phyloP scores from a whole-genome alignment of 2,888 invertebrate species.

The Alloscopus bannaensis region DNA sequence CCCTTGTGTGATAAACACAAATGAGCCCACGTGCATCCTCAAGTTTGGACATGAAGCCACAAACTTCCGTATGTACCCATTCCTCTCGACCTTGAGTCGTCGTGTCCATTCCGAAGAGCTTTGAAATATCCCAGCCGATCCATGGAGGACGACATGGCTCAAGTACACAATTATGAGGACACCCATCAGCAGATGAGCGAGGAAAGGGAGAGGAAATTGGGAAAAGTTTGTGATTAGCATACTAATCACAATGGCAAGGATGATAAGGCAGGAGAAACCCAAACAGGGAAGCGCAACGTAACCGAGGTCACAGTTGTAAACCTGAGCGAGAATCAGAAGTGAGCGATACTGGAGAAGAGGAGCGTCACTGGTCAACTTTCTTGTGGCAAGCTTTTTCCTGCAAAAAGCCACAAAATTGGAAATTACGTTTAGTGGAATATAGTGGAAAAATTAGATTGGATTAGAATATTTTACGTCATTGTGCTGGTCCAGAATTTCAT shows the following conservation, averaged over 20 bases:
- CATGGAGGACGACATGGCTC: too few species aligned
- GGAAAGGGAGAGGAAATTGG: too few species aligned
- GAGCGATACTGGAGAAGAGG: conserved; percentile 4
- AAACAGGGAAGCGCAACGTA: not conserved
- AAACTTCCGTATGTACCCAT: too few species aligned
- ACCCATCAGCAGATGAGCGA: not conserved
- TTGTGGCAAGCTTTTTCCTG: too few species aligned
- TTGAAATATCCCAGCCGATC: too few species aligned
- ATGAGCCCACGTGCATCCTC: too few species aligned
- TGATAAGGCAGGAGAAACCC: not conserved
- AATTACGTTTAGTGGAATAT: not conserved
- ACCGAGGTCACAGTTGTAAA: not conserved
- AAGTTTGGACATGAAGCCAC: too few species aligned
- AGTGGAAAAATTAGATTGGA: not conserved
- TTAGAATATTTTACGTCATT: not conserved
- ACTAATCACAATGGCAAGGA: too few species aligned
- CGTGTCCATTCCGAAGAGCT: too few species aligned
- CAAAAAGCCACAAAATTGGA: not conserved
- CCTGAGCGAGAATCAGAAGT: not conserved
- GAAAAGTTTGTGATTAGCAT: not conserved
- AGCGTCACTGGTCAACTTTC: not conserved
- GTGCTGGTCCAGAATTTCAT: not conserved
- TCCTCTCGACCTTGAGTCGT: too few species aligned
- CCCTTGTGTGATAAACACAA: too few species aligned
- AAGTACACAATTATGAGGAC: too few species aligned